Conservation (phyloP, 1,140 invertebrate genomes). For the Drosophila sturtevanti region DNA sequence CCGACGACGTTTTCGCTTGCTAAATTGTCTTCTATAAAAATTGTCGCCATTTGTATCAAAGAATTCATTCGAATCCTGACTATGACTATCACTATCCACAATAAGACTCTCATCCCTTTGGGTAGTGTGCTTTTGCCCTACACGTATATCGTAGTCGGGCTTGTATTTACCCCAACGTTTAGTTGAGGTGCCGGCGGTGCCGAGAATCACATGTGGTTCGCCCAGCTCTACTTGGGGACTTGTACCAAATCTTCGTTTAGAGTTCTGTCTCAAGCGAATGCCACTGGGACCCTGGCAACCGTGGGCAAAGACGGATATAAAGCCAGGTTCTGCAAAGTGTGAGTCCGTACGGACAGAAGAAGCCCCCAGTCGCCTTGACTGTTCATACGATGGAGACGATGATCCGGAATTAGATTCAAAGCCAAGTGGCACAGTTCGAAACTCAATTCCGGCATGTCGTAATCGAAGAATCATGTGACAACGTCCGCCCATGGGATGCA, state of each 20-base stretch:
- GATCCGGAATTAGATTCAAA: conserved; percentile 35
- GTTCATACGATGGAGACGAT: conserved; percentile 46
- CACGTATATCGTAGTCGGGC: conserved; percentile 64
- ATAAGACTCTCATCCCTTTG: conserved; percentile 57
- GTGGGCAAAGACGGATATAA: conserved; percentile 92
- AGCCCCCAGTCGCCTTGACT: conserved; percentile 84
- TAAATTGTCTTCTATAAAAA: conserved; percentile 63
- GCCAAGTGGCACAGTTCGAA: conserved; percentile 83
- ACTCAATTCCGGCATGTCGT: conserved; percentile 90
- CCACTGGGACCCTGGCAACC: conserved; percentile 86
- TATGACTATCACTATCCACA: conserved; percentile 49
- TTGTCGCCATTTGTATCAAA: conserved; percentile 65
- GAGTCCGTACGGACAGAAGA: conserved; percentile 91
- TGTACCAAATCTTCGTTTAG: conserved; percentile 65
- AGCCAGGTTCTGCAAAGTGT: conserved; percentile 91
- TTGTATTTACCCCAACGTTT: conserved; percentile 58
- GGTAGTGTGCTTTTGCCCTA: conserved; percentile 39
- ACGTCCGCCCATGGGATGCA: conserved; percentile 84
- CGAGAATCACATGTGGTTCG: conserved; percentile 70
- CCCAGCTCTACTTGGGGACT: conserved; percentile 60
- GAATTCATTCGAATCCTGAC: conserved; percentile 54
- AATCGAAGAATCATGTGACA: conserved; percentile 91
- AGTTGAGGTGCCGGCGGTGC: conserved; percentile 26
- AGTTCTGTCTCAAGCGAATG: conserved; percentile 72
- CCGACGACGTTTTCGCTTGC: conserved; percentile 45